A percentile compares a stretch with the other conserved stretches of the same genome.
Evolutionary conservation across 2,888 invertebrate species (phyloP).

Genomic region (Lasiommata megera): DNA sequence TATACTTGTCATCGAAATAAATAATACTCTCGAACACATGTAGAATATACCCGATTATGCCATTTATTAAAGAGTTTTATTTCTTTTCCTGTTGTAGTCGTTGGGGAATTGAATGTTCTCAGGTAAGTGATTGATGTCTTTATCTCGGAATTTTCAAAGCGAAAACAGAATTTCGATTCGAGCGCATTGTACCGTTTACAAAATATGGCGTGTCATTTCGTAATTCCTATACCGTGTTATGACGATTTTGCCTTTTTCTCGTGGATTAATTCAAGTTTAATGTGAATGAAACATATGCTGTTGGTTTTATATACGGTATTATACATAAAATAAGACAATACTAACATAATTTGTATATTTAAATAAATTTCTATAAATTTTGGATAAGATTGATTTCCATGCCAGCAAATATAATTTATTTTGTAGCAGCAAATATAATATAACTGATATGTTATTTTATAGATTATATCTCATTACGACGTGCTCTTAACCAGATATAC

Average conservation of each 20-base stretch:
- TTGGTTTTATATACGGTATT: too few relatives aligned
- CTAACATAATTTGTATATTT: too few relatives aligned
- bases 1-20: too few relatives aligned
- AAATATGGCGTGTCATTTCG: conserved; percentile 29
- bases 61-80: conserved; percentile 31
- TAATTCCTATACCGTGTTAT: conserved; percentile 23
- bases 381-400: too few relatives aligned
- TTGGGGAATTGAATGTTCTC: conserved; percentile 55
- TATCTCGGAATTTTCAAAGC: conserved; percentile 54
- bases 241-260: conserved; percentile 1
- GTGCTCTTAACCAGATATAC: too few relatives aligned
- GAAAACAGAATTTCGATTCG: conserved; percentile 51
- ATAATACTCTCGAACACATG: too few relatives aligned
- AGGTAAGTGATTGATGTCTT: conserved; percentile 65
- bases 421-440: too few relatives aligned
- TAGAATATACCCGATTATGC: conserved; percentile 1
- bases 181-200: conserved; percentile 39
- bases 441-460: too few relatives aligned
- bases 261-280: background rate
- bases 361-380: too few relatives aligned
- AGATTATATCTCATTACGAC: too few relatives aligned
- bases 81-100: conserved; percentile 43
- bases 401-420: too few relatives aligned
- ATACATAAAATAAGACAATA: too few relatives aligned
- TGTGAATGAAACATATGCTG: background rate